Conservation (phyloP, 1,140 invertebrate species). For the Psilanteris sp. region DNA sequence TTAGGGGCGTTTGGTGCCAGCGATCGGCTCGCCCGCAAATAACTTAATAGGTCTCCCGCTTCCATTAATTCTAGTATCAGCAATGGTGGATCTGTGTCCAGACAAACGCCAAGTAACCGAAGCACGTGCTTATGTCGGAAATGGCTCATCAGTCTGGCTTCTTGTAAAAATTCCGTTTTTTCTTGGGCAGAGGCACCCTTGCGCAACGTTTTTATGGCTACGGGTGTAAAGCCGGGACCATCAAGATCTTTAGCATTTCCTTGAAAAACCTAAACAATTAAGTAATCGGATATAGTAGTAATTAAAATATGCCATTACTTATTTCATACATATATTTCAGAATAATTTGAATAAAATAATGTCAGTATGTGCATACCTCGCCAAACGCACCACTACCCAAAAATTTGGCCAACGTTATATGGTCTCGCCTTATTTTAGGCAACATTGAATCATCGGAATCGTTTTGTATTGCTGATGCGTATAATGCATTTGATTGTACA, state of each 20-base stretch:
- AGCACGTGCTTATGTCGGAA: slow-evolving; percentile 98
- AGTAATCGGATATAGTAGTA: too few species aligned
- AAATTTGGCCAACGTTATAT: slow-evolving; percentile 91
- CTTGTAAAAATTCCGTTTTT: slow-evolving; percentile 96
- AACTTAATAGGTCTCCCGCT: slow-evolving; percentile 95
- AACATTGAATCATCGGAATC: slow-evolving; percentile 83
- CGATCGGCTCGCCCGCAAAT: slow-evolving; percentile 88
- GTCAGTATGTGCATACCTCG: slow-evolving; percentile 87
- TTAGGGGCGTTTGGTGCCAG: slow-evolving; percentile 77
- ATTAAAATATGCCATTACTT: too few species aligned
- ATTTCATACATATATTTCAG: too few species aligned
- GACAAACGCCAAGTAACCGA: slow-evolving; percentile 93
- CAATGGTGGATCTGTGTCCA: slow-evolving; percentile 95
- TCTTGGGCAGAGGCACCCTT: slow-evolving; percentile 95
- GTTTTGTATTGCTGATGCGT: slow-evolving; percentile 84
- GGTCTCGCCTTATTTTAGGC: slow-evolving; percentile 90
- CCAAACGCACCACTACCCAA: slow-evolving; percentile 98
- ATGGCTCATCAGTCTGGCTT: slow-evolving; percentile 97
- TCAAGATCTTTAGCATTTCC: slow-evolving; percentile 87
- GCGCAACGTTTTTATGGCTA: slow-evolving; percentile 87
- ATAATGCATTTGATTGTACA: slow-evolving; percentile 90
- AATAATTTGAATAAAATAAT: too few species aligned
- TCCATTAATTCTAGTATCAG: slow-evolving; percentile 98
- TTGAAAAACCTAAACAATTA: slow-evolving; percentile 85
- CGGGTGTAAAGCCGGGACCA: slow-evolving; percentile 75